These are phyloP conservation scores for Pocota personata DNA, from an alignment of 2,888 invertebrate species.

Conservation along the genomic window DNA sequence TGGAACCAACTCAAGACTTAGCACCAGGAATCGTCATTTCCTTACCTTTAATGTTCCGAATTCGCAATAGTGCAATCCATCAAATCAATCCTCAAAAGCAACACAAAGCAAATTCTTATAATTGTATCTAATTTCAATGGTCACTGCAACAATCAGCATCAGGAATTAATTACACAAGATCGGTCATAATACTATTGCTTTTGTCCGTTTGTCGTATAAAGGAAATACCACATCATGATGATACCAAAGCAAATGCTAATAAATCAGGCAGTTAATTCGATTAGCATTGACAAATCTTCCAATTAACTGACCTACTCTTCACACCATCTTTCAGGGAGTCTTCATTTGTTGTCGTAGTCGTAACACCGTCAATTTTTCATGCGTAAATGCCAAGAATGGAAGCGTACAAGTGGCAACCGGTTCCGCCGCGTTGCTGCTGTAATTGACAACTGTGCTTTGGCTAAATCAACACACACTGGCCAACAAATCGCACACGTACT, in stretches of 20 bases:
- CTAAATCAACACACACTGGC: slow-evolving; percentile 40
- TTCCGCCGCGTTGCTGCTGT: slow-evolving; percentile 10
- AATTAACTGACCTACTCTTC: slow-evolving; percentile 69
- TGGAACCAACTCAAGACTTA: no score
- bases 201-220: not conserved
- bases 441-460: slow-evolving; percentile 46
- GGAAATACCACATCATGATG: slow-evolving; percentile 21
- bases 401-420: slow-evolving; percentile 38
- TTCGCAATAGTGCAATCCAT: no score
- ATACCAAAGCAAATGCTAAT: slow-evolving; percentile 46
- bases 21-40: no score
- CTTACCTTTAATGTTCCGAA: no score
- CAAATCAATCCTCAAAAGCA: no score
- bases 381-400: slow-evolving; percentile 53
- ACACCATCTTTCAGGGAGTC: slow-evolving; percentile 50
- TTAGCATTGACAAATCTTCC: slow-evolving; percentile 65
- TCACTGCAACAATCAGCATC: not conserved
- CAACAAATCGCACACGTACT: slow-evolving; percentile 12
- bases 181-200: not conserved
- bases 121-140: not conserved
- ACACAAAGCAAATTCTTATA: not conserved
- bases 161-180: not conserved
- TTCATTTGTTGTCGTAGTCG: slow-evolving; percentile 24
- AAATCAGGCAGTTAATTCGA: slow-evolving; percentile 66
- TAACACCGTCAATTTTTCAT: not conserved